phyloP scores from a whole-genome alignment of 1,140 invertebrate genomes.

The Ostrea denselamellosa region DNA sequence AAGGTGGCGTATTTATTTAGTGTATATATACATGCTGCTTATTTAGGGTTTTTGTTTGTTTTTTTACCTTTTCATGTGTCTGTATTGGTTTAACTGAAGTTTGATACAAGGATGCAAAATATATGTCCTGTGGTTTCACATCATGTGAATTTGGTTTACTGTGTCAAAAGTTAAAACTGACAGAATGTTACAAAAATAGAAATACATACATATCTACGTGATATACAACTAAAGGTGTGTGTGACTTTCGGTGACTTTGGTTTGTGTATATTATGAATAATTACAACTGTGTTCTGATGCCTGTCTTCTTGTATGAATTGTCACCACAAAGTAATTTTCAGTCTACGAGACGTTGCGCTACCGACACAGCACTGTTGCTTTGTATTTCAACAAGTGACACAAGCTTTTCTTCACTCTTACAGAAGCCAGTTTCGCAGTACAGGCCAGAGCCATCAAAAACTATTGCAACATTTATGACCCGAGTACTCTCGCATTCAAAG shows the following conservation, averaged over 20 bases:
- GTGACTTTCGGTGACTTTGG: constrained; percentile 5
- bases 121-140: neutral
- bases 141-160: neutral
- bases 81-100: neutral
- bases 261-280: neutral
- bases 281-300: neutral
- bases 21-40: constrained; percentile 5
- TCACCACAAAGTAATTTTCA: neutral
- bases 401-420: constrained; percentile 47
- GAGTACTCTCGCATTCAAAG: constrained; percentile 74
- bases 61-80: neutral
- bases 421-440: constrained; percentile 79
- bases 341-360: neutral
- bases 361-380: neutral
- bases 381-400: neutral
- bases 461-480: constrained; percentile 75
- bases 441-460: constrained; percentile 76
- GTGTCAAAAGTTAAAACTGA: constrained; percentile 4
- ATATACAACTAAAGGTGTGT: neutral
- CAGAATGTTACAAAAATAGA: neutral
- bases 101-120: constrained; percentile 3
- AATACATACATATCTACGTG: neutral
- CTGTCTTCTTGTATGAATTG: neutral
- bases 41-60: neutral
- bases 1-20: neutral